Evolutionary conservation across 2,888 invertebrate genomes (phyloP), one percentile per base, ranked within the genome.

Genomic region (Amblyteles armatorius): DNA sequence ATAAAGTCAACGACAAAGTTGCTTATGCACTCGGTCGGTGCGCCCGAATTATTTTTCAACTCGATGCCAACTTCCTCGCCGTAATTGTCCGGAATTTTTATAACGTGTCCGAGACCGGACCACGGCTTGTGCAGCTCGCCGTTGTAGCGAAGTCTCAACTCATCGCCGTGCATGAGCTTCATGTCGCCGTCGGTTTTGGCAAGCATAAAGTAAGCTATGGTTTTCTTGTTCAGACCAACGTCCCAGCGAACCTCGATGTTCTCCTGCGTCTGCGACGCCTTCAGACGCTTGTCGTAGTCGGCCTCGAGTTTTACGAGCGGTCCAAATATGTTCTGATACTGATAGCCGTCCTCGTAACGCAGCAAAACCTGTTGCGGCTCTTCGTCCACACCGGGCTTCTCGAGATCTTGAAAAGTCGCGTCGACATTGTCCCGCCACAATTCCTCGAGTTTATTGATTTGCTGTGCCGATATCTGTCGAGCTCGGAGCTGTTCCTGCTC

Each of bases 81-180:
- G 93, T 97, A 99, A 94, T 99, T 98, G 92, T 98, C 98, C 0
- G 98, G 98, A 82, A 98, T 97, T 93, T 98, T 98, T 91, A 99
- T 99, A 67, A 99, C 99, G 93, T 99, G 99, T 0, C 99, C 99
- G 13, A 99, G 97, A 48, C 99, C 99, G n/a, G 97, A 97, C 99
- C 99, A 99, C 0, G 98, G 96, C 92, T 98, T 98, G 93, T 98
- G 98, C 91, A 98, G 94, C 92, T 99, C 99, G 0, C 99, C 99
- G 0, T 98, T 96, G 91, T 98, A 99, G 91, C 99, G 97, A 88
- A 99, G 95, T 90, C 98, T 95, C 78, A 99, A 94, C 93, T 99
- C 99, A 95, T 99, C 99, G 7, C 99, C 99, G 92, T 99, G 99
- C 99, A 99, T 99, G 77, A 99, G 94, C 93, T 99, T 98, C 98